Evolutionary conservation across 2,797 vertebrate genomes (phyloP).

Genomic region (Manis crassicaudata): DNA sequence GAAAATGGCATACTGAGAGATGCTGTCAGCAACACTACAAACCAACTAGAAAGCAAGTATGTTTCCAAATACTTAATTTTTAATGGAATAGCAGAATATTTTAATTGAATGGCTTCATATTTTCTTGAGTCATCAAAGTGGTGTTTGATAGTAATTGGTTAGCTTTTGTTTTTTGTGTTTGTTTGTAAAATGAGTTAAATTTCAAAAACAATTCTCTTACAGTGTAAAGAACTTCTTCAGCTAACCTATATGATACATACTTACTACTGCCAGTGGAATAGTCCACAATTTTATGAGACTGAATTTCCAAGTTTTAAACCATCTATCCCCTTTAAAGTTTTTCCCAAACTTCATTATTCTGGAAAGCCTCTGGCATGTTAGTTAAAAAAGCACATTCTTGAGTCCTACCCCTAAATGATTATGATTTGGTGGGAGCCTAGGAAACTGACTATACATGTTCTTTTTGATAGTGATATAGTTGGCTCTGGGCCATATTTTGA

Average conservation of each 20-base stretch:
- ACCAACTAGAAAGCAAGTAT: slow-evolving; percentile 99
- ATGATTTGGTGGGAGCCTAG: background rate
- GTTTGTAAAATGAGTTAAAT: slow-evolving; percentile 55
- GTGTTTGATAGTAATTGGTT: background rate
- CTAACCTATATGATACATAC: background rate
- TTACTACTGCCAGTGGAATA: background rate
- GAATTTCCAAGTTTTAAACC: slow-evolving; percentile 7
- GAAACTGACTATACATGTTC: background rate
- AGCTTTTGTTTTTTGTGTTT: slow-evolving; percentile 20
- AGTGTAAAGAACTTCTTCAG: background rate
- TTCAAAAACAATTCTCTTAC: background rate
- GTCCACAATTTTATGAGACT: background rate
- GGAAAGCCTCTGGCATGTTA: background rate
- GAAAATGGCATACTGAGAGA: slow-evolving; percentile 98
- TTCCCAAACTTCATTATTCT: slow-evolving; percentile 12
- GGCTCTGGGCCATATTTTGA: background rate
- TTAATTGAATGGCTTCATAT: background rate
- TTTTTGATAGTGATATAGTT: background rate
- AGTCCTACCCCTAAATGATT: background rate
- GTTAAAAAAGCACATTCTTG: background rate
- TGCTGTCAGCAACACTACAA: slow-evolving; percentile 97
- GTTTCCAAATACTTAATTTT: slow-evolving; percentile 80
- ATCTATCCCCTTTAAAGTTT: background rate
- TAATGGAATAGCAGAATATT: background rate
- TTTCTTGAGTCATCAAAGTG: slow-evolving; percentile 31